A percentile compares a stretch with the other conserved stretches of the same genome.
phyloP scores from a whole-genome alignment of 64 coral and sea anemone genomes.

The Cladopsammia gracilis region DNA sequence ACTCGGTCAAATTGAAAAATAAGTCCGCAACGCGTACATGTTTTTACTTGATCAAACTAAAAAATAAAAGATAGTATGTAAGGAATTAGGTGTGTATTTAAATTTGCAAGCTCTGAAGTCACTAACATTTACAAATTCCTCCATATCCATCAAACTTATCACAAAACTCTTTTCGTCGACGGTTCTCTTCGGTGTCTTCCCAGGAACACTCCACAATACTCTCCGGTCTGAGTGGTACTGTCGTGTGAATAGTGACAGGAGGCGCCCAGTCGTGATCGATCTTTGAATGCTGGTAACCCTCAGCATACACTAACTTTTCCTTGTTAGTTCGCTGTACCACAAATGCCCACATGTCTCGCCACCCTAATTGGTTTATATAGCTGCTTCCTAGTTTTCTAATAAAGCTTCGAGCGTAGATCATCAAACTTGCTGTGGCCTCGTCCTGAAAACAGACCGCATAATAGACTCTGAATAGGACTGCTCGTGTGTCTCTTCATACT shows the following conservation, averaged over 20 bases:
- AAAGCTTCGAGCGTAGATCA: conserved; percentile 34
- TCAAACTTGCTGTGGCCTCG: conserved; percentile 65
- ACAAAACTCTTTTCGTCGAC: conserved; percentile 81
- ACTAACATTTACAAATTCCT: conserved; percentile 85
- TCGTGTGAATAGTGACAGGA: conserved; percentile 40
- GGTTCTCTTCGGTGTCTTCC: conserved; percentile 57
- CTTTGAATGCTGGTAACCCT: conserved; percentile 67
- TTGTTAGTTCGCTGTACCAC: conserved; percentile 57
- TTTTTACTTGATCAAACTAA: no score
- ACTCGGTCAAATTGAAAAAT: no score
- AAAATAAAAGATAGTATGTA: no score
- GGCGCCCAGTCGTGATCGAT: conserved; percentile 20
- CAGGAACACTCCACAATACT: conserved; percentile 56
- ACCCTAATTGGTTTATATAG: conserved; percentile 65
- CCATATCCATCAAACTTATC: conserved; percentile 85
- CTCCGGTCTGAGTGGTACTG: conserved; percentile 9
- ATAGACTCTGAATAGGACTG: neutral
- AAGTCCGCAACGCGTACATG: no score
- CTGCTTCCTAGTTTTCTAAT: conserved; percentile 70
- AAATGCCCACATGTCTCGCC: conserved; percentile 88
- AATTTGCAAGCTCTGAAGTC: neutral
- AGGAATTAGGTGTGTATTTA: no score
- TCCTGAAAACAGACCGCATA: conserved; percentile 40
- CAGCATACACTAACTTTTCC: conserved; percentile 58
- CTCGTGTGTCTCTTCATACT: no score